Conservation (phyloP, 1,140 invertebrate genomes). For the Aleiodes sp. region DNA sequence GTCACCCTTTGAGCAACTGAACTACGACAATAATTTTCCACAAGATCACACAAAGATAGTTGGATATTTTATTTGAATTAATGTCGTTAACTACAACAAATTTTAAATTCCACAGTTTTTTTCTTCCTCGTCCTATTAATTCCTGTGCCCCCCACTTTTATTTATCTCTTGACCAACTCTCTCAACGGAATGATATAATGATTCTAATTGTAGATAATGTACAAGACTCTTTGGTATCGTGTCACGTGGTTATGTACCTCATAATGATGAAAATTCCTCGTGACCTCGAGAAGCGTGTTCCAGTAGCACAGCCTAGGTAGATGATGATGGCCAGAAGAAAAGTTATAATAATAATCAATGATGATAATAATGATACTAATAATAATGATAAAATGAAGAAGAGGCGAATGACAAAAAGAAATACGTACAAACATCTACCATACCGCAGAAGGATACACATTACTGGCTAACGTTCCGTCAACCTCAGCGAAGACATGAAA, state of each 20-base stretch:
- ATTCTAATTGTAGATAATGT: slow-evolving; percentile 23
- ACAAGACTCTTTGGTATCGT: slow-evolving; percentile 19
- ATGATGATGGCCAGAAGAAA: slow-evolving; percentile 9
- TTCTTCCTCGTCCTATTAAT: not conserved
- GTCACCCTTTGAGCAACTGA: not conserved
- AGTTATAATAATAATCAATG: not conserved
- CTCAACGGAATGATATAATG: slow-evolving; percentile 27
- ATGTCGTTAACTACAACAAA: not conserved
- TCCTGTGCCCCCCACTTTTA: not conserved
- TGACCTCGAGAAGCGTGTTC: slow-evolving; percentile 27
- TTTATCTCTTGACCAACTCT: not conserved
- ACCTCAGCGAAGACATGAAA: not conserved
- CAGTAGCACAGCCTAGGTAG: slow-evolving; percentile 10
- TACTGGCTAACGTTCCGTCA: not conserved
- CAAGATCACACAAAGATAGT: not conserved
- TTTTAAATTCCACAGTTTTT: slow-evolving; percentile 6
- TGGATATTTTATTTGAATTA: slow-evolving; percentile 1
- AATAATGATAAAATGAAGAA: too few species aligned
- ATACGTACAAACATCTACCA: not conserved
- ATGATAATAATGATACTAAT: too few species aligned
- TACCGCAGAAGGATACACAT: not conserved
- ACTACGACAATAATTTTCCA: not conserved
- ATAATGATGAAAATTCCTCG: slow-evolving; percentile 20
- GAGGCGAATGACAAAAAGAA: slow-evolving; percentile 4
- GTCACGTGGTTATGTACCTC: slow-evolving; percentile 10